phyloP scores from a whole-genome alignment of 2,888 invertebrate species.

The Agrotis exclamationis region DNA sequence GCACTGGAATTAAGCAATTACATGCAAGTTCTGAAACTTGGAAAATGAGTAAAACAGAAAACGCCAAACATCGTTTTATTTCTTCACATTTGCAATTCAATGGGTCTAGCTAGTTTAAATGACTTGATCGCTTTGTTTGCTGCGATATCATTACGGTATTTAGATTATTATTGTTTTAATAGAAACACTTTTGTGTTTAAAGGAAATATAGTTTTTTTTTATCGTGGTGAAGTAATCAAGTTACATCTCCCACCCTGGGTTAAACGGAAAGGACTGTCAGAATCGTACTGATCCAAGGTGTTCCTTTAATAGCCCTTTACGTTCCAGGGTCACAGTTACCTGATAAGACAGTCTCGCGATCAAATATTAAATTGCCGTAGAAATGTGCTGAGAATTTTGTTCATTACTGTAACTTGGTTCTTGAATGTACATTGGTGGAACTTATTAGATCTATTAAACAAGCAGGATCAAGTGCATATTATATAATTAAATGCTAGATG shows the following conservation, averaged over 20 bases:
- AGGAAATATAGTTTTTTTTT: no score
- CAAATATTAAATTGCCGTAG: not conserved
- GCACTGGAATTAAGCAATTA: conserved; percentile 86
- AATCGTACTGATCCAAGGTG: no score
- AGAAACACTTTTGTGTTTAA: not conserved
- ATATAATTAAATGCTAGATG: not conserved
- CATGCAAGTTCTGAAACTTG: conserved; percentile 85
- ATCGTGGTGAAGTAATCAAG: no score
- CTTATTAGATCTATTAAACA: no score
- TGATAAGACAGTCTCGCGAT: no score
- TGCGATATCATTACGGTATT: conserved; percentile 39
- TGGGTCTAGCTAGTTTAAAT: conserved; percentile 74
- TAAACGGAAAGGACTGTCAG: no score
- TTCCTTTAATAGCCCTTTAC: no score
- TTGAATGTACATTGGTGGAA: no score
- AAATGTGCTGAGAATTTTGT: not conserved
- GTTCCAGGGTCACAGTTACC: no score
- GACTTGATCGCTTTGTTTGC: conserved; percentile 60
- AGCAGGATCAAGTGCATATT: no score
- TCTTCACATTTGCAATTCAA: conserved; percentile 85
- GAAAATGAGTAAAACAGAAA: conserved; percentile 80
- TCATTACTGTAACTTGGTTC: no score
- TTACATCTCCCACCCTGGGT: no score
- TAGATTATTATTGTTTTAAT: conserved; percentile 31
- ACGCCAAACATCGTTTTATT: conserved; percentile 83